Evolutionary conservation across 2,113 vertebrate species (phyloP), one percentile per base, ranked within the genome.

Genomic region (Struthidea cinerea): DNA sequence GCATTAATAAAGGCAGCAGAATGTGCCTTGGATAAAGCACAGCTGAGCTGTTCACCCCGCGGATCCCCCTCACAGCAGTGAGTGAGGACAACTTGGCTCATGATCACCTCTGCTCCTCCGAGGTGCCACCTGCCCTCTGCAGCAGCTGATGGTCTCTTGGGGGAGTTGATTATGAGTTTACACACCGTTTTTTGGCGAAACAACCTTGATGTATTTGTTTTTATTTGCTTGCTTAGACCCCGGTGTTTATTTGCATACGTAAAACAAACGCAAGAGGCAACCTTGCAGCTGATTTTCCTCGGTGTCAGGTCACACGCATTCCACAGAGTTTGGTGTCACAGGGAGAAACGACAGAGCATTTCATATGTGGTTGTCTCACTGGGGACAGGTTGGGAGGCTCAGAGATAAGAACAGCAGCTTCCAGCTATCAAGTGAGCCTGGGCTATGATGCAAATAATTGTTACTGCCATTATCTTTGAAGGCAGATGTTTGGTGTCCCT

Each of bases 371-470:
- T n/a, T 93, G 33, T 26, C 50, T 97, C 23, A 12, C 90, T 57
- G 75, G 91, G 91, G 91, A 93, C 55, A 92, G 57, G 77, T 92
- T 95, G 93, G 60, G 79, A 94, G 85, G 83, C n/a, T 89, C 78
- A 94, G 80, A 96, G 89, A 94, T 96, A 70, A 73, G 75, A 96
- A 70, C 97, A 97, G 94, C 94, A 97, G 92, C 95, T 98, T 96
- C 94, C 61, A 95, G 84, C 85, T 94, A 96, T 92, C 90, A 92
- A 87, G 75, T 96, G 96, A 93, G 92, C 49, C 94, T 3, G 32
- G 92, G 93, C 84, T 97, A 70, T 94, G 92, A 96, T 97, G 96
- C 96, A 98, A 97, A 96, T 97, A 98, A 98, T 97, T 97, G 92
- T 95, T 97, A 91, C 78, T 93, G 81, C 79, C 93, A 97, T 98